These are phyloP conservation scores for Myzus persicae DNA, from an alignment of 1,140 invertebrate genomes.

Conservation along the genomic window DNA sequence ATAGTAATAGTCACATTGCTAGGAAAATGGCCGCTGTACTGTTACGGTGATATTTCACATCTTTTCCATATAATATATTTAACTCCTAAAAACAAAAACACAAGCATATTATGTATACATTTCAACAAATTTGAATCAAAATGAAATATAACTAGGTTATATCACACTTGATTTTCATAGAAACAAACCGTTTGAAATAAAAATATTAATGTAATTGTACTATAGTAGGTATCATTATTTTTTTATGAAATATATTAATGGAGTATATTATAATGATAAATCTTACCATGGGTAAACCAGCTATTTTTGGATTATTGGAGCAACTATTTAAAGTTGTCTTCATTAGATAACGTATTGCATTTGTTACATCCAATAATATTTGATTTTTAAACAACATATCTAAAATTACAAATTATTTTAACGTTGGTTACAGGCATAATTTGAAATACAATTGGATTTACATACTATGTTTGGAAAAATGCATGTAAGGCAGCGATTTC, in stretches of 20 bases:
- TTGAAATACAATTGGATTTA: neutral
- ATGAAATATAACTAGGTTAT: too few relatives aligned
- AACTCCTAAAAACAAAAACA: neutral
- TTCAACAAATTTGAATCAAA: neutral
- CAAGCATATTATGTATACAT: neutral
- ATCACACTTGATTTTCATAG: neutral
- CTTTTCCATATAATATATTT: neutral
- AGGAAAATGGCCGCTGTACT: neutral
- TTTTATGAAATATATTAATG: neutral
- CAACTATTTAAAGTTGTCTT: neutral
- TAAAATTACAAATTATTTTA: neutral
- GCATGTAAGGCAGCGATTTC: neutral
- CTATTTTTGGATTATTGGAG: neutral
- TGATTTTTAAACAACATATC: conserved; percentile 24
- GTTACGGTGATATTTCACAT: neutral
- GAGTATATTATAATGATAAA: neutral
- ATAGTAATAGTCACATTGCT: neutral
- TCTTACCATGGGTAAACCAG: neutral
- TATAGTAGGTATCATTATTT: neutral
- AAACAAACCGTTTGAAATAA: too few relatives aligned
- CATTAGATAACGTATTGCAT: neutral
- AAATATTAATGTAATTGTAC: too few relatives aligned
- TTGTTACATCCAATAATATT: neutral
- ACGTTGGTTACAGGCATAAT: too few relatives aligned
- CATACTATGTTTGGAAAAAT: conserved; percentile 13